A percentile compares a stretch with the other conserved stretches of the same genome.
These are phyloP conservation scores for Baryphthengus martii DNA, from an alignment of 2,113 vertebrate genomes.

Conservation along the genomic window DNA sequence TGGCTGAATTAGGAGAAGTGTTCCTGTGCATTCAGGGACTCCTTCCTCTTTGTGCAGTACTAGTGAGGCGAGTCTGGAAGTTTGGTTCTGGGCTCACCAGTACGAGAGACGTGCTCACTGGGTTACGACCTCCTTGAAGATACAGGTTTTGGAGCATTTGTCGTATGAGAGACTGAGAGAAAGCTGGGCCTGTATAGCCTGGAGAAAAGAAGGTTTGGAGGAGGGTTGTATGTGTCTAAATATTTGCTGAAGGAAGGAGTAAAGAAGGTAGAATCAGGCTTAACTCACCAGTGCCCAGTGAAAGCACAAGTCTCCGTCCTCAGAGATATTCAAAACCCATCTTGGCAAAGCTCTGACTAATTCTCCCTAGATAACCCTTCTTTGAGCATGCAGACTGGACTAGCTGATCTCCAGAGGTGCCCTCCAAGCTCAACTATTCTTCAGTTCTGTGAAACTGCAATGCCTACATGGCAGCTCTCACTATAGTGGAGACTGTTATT, in stretches of 20 bases:
- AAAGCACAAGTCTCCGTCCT: background rate
- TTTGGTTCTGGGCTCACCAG: background rate
- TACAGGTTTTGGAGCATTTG: background rate
- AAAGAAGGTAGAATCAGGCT: background rate
- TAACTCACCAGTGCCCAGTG: background rate
- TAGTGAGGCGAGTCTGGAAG: background rate
- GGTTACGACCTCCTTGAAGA: background rate
- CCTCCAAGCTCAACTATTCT: background rate
- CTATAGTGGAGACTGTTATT: background rate
- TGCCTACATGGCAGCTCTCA: background rate
- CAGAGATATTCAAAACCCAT: background rate
- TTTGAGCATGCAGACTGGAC: background rate
- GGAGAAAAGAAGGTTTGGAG: background rate
- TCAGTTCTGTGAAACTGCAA: background rate
- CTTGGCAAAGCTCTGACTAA: background rate
- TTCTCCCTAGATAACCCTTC: background rate
- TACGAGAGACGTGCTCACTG: background rate
- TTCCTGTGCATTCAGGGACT: accelerated
- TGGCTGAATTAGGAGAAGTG: background rate
- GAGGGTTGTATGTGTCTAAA: background rate
- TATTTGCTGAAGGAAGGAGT: background rate
- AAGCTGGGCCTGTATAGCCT: background rate
- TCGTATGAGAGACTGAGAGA: background rate
- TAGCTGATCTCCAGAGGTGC: background rate
- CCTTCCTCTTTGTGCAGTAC: background rate